phyloP scores from a whole-genome alignment of 2,113 vertebrate genomes.

The Myotis yumanensis region DNA sequence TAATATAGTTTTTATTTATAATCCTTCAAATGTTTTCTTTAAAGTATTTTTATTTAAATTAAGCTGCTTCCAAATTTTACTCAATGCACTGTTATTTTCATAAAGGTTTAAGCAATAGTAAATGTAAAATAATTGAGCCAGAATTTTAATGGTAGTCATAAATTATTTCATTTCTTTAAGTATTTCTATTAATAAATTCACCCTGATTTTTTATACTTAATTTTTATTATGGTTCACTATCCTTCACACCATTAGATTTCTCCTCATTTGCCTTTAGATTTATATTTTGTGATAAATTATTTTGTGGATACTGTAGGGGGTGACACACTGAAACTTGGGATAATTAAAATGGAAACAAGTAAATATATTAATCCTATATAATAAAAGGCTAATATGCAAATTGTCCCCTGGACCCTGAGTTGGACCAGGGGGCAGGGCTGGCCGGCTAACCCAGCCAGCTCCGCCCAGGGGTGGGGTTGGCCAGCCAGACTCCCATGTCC shows the following conservation, averaged over 20 bases:
- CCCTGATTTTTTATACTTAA: neutral
- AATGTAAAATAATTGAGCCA: neutral
- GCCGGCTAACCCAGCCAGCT: too few species aligned
- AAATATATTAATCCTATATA: neutral
- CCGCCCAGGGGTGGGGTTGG: too few species aligned
- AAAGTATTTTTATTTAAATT: neutral
- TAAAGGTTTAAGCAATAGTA: neutral
- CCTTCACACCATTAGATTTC: neutral
- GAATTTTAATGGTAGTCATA: neutral
- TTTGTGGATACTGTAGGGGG: neutral
- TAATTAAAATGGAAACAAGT: neutral
- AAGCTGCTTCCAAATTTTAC: neutral
- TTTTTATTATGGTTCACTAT: neutral
- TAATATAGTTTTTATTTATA: neutral
- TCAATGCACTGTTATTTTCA: neutral
- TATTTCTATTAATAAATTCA: neutral
- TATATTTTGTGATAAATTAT: neutral
- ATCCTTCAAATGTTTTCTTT: neutral
- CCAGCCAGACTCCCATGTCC: too few species aligned
- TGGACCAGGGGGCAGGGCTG: too few species aligned
- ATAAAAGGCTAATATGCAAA: too few species aligned
- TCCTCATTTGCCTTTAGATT: neutral
- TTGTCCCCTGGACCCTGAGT: too few species aligned
- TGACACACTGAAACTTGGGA: neutral
- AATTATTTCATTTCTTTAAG: neutral